A percentile compares a stretch with the other conserved stretches of the same genome.
These are phyloP conservation scores for Gryon sp. DNA, from an alignment of 1,140 invertebrate species.

Conservation along the genomic window DNA sequence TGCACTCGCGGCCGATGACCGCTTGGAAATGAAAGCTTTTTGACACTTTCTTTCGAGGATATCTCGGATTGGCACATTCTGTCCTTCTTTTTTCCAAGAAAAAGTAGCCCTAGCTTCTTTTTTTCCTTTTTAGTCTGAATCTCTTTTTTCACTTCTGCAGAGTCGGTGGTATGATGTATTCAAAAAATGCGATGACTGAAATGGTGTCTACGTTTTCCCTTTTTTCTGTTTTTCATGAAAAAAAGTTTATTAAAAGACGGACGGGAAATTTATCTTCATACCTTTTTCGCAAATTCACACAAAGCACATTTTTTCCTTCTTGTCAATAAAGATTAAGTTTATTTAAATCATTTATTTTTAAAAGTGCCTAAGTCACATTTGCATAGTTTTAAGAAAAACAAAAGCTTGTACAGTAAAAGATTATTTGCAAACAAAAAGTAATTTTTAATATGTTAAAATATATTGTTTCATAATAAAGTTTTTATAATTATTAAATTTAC, in stretches of 20 bases:
- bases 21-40: constrained; percentile 71
- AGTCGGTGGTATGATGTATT: constrained; percentile 59
- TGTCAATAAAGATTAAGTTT: constrained; percentile 6
- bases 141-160: constrained; percentile 37
- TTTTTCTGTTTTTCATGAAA: constrained; percentile 44
- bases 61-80: constrained; percentile 70
- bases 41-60: constrained; percentile 65
- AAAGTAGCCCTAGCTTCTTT: constrained; percentile 45
- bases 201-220: constrained; percentile 56
- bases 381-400: too few species aligned
- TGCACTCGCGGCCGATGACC: constrained; percentile 59
- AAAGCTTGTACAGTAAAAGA: too few species aligned
- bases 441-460: too few species aligned
- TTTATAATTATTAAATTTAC: too few species aligned
- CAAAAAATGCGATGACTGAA: constrained; percentile 65
- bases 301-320: constrained; percentile 42
- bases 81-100: constrained; percentile 28
- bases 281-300: constrained; percentile 43
- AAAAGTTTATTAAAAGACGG: constrained; percentile 37
- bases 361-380: too few species aligned
- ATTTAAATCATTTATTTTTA: not conserved
- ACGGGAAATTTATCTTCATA: constrained; percentile 59
- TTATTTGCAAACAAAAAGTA: too few species aligned
- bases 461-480: too few species aligned
- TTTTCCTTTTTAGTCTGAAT: constrained; percentile 9